Base-by-base conservation (phyloP, 2,797 vertebrate species). In the Gymnoscopelus braueri region DNA sequence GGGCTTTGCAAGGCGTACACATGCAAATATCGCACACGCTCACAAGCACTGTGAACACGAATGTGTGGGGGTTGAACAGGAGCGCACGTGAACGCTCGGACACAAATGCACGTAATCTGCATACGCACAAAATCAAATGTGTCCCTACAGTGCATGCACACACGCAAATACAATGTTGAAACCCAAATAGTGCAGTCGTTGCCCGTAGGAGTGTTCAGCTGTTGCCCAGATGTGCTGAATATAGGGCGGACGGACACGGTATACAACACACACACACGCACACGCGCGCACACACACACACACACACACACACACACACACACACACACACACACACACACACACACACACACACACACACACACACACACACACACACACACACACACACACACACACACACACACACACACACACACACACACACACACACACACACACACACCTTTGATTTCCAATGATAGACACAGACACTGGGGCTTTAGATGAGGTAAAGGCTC, bases 161-260 rank as follows among this genome's bases (percentile, higher is more conserved):
- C 69, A 75, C 64, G 69, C 79, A 82, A 55, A 67, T 67, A 74
- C 75, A 64, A 85, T 74, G 80, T 75, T 83, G 75, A 91, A 89
- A 91, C 85, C 69, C 79, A 89, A 90, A 87, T 82, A 90, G 74
- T 79, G 80, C 83, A 87, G 85, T 84, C 79, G 54, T 87, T 77
- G 84, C 88, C 88, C 39, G 53, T 24, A 87, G 85, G 79, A 88
- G 73, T 9, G 68, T 85, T 92, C 93, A 94, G 91, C 92, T 94
- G 94, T 32, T 35, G 76, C 74, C 65, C 94, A 95, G 93, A 95
- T 95, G 94, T 94, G 88, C 64, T 49, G 79, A 83, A 74, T 60
- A 69, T 60, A 69, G 81, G 82, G 71, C 77, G 79, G 77, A 72
- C 60, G 65, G 66, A 57, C 32, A 63, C 72, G 68, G 65, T 76